phyloP scores from a whole-genome alignment of 2,113 vertebrate species.

The Corythoichthys haematopterus region DNA sequence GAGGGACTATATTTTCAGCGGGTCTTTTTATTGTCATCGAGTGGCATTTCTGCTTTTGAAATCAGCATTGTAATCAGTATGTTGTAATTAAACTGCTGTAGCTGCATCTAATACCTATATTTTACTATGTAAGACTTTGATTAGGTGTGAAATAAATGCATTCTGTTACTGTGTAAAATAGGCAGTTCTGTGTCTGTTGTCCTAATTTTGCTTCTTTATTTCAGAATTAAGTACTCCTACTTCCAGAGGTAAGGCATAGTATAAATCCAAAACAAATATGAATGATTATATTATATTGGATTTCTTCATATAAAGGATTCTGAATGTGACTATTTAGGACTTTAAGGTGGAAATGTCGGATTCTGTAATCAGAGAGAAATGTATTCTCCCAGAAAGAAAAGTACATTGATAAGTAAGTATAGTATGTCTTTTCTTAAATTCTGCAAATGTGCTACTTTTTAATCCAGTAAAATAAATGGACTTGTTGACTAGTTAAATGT shows the following conservation, averaged over 20 bases:
- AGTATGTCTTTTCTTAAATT: too few species aligned
- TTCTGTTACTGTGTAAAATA: neutral
- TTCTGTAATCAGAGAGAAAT: neutral
- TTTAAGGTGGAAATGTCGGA: neutral
- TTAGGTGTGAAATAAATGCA: neutral
- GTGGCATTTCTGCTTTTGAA: neutral
- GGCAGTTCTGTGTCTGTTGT: neutral
- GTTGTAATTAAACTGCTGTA: neutral
- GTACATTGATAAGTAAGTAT: neutral
- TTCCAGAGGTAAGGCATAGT: neutral
- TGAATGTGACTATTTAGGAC: neutral
- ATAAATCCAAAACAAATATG: neutral
- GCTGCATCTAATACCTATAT: neutral
- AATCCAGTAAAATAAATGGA: neutral
- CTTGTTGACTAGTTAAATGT: too few species aligned
- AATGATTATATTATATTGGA: neutral
- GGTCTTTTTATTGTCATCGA: neutral
- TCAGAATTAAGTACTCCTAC: neutral
- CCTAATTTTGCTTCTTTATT: neutral
- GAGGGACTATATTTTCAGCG: constrained; percentile 5
- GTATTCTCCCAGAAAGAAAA: neutral
- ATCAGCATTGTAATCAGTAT: neutral
- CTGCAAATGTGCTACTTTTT: neutral
- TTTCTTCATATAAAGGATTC: neutral
- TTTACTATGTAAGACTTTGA: neutral